Percentiles rank a stretch among this genome's conserved stretches.
These are phyloP conservation scores for Tenthredo mesomela DNA, from an alignment of 2,888 invertebrate genomes.

Conservation along the genomic window DNA sequence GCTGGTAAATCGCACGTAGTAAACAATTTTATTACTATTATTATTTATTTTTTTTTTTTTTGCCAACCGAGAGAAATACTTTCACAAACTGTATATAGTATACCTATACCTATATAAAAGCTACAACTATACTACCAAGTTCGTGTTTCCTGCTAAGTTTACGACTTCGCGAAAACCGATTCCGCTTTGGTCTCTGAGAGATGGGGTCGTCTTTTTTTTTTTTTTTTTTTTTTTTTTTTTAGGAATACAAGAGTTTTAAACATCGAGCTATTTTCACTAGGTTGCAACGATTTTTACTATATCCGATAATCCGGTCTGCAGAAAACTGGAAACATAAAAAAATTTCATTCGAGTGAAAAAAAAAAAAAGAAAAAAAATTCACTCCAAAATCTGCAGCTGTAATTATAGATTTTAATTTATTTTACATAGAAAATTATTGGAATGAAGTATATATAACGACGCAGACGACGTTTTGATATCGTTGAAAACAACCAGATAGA, in stretches of 20 bases:
- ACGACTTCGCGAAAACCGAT: constrained; percentile 2
- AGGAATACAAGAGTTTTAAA: background rate
- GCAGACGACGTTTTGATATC: background rate
- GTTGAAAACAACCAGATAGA: background rate
- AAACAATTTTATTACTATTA: constrained; percentile 24
- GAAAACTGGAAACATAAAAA: background rate
- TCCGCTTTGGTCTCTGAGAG: constrained; percentile 11
- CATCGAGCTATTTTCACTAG: background rate
- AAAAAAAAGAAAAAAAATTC: background rate
- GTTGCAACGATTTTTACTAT: background rate
- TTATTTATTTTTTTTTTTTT: too few species aligned
- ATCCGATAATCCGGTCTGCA: background rate
- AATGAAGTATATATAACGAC: background rate
- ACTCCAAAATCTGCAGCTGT: background rate
- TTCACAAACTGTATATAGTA: background rate
- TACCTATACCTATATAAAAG: too few species aligned
- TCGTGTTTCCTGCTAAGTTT: constrained; percentile 1
- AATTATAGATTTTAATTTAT: background rate
- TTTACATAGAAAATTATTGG: background rate
- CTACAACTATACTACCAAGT: background rate
- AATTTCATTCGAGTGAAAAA: background rate
- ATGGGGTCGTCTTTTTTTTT: too few species aligned
- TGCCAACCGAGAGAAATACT: background rate
- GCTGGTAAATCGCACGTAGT: constrained; percentile 9
- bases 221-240: background rate